These are phyloP conservation scores for Mesaphorura yosii DNA, from an alignment of 1,140 invertebrate genomes.

Conservation along the genomic window DNA sequence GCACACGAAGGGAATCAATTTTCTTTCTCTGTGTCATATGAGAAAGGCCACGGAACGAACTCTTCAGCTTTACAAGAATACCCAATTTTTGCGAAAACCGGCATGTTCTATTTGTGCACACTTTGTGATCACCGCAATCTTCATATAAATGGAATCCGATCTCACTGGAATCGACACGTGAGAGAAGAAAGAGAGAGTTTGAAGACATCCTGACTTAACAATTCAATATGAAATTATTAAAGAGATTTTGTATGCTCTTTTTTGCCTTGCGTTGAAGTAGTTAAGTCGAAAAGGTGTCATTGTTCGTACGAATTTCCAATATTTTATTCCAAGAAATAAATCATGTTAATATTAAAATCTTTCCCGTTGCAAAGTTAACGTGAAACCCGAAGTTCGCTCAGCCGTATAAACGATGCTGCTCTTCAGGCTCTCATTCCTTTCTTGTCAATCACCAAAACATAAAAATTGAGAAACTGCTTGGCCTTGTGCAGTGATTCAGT, in stretches of 20 bases:
- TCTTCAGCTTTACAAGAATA: too few species aligned
- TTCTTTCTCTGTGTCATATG: too few species aligned
- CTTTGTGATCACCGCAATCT: neutral
- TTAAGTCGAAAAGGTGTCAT: neutral
- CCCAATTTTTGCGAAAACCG: too few species aligned
- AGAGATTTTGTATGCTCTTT: too few species aligned
- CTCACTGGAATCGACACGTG: neutral
- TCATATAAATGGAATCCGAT: neutral
- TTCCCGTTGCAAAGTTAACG: neutral
- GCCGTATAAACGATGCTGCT: too few species aligned
- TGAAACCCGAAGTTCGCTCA: too few species aligned
- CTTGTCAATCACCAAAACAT: too few species aligned
- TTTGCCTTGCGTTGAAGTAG: neutral
- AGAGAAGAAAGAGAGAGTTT: neutral
- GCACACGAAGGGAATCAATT: too few species aligned
- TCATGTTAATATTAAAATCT: neutral
- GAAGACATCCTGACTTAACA: neutral
- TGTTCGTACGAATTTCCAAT: neutral
- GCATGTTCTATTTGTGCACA: neutral
- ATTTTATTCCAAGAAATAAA: neutral
- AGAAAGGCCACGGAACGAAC: too few species aligned
- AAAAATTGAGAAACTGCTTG: too few species aligned
- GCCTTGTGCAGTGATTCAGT: too few species aligned
- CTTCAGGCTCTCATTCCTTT: too few species aligned
- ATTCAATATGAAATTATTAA: neutral